Percentiles rank a stretch among this genome's conserved stretches.
Evolutionary conservation across 2,888 invertebrate genomes (phyloP).

Genomic region (Tortrix viridana): DNA sequence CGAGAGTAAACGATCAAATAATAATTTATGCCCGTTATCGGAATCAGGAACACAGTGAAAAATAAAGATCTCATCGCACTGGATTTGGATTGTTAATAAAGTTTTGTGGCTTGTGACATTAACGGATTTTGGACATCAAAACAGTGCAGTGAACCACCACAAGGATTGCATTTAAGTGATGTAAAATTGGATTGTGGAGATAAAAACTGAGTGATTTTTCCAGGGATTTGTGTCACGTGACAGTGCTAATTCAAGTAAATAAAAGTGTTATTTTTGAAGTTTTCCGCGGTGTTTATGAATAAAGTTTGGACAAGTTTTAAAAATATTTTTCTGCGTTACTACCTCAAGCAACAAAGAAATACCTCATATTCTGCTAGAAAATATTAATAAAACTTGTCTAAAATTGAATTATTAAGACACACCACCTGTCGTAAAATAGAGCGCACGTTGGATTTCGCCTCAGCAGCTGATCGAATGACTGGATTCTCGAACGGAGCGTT

Average conservation of each 20-base stretch:
- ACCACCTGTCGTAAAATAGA: constrained; percentile 58
- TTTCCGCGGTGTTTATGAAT: constrained; percentile 49
- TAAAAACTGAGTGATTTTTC: constrained; percentile 57
- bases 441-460: constrained; percentile 58
- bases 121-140: constrained; percentile 65
- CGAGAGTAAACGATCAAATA: constrained; percentile 77
- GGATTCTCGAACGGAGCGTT: constrained; percentile 59
- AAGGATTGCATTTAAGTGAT: constrained; percentile 72
- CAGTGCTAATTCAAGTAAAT: constrained; percentile 62
- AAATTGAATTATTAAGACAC: constrained; percentile 49
- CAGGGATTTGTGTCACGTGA: constrained; percentile 58
- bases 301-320: constrained; percentile 50
- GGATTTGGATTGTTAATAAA: constrained; percentile 75
- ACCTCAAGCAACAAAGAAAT: neutral
- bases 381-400: constrained; percentile 43
- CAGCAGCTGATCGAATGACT: constrained; percentile 69
- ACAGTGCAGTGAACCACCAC: constrained; percentile 76
- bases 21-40: constrained; percentile 84
- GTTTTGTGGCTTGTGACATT: constrained; percentile 75
- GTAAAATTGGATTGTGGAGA: constrained; percentile 68
- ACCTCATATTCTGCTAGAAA: neutral
- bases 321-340: constrained; percentile 17
- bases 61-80: constrained; percentile 74
- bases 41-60: constrained; percentile 89
- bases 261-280: constrained; percentile 54